Percentiles rank a stretch among this genome's conserved stretches.
These are phyloP conservation scores for Leptosomus discolor DNA, from an alignment of 2,113 vertebrate species.

Conservation along the genomic window DNA sequence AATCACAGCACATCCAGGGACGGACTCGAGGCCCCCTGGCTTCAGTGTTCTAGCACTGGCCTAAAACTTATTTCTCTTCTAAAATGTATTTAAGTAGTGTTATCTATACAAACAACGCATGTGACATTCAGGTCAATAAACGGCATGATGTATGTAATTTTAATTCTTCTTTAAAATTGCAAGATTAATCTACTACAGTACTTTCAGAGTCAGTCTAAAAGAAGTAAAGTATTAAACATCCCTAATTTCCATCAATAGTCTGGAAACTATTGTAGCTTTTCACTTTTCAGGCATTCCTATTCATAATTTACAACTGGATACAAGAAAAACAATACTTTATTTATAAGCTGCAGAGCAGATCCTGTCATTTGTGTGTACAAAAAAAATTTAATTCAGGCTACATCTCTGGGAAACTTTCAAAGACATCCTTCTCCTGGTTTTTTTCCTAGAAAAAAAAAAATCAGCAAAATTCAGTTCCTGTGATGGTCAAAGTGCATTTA, in stretches of 20 bases:
- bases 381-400: neutral
- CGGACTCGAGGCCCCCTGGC: rapidly evolving
- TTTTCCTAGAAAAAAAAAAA: neutral
- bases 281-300: slow-evolving; percentile 1
- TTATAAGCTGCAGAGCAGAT: neutral
- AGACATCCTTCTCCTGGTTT: neutral
- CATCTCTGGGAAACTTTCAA: neutral
- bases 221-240: neutral
- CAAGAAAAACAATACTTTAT: neutral
- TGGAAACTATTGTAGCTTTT: neutral
- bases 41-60: neutral
- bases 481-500: neutral
- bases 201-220: neutral
- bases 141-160: neutral
- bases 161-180: neutral
- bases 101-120: neutral
- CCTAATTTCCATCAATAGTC: neutral
- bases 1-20: neutral
- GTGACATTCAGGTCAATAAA: neutral
- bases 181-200: neutral
- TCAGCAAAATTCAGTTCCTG: neutral
- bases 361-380: neutral
- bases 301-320: neutral
- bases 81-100: neutral
- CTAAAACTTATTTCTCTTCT: neutral